These are phyloP conservation scores for Callopanchax toddi DNA, from an alignment of 2,113 vertebrate genomes.

Conservation along the genomic window DNA sequence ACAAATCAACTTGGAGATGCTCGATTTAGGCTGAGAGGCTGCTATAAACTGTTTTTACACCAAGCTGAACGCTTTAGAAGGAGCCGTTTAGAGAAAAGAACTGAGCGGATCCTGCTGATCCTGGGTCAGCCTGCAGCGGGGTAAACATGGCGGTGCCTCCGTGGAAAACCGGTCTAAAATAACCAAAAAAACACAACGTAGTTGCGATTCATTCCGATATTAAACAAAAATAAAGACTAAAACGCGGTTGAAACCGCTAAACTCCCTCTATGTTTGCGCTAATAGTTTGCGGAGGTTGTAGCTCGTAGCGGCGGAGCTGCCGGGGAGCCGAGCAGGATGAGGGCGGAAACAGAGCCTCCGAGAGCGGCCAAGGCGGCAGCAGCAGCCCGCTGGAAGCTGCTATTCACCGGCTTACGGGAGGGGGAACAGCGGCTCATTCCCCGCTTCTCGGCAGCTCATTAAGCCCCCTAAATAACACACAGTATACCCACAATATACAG, in stretches of 20 bases:
- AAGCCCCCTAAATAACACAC: too few species aligned
- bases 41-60: too few species aligned
- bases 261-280: background rate
- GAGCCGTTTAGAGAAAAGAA: background rate
- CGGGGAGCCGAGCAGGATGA: constrained; percentile 6
- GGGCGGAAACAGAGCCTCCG: constrained; percentile 5
- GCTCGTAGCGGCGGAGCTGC: background rate
- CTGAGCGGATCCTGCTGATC: too few species aligned
- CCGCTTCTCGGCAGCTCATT: constrained; percentile 6
- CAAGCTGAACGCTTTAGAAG: background rate
- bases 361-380: constrained; percentile 40
- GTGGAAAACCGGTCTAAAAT: constrained; percentile 4
- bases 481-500: background rate
- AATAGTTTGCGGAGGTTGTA: background rate
- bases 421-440: constrained; percentile 58
- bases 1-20: too few species aligned
- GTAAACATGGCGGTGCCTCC: constrained; percentile 44
- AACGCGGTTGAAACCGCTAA: too few species aligned
- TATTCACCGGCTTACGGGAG: constrained; percentile 64
- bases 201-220: background rate
- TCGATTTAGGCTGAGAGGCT: too few species aligned
- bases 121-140: background rate
- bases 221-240: background rate
- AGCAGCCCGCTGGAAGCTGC: constrained; percentile 65
- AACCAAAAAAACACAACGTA: background rate